A percentile compares a stretch with the other conserved stretches of the same genome.
Conservation (phyloP, 2,797 vertebrate genomes). For the Coranthus polyacanthus region DNA sequence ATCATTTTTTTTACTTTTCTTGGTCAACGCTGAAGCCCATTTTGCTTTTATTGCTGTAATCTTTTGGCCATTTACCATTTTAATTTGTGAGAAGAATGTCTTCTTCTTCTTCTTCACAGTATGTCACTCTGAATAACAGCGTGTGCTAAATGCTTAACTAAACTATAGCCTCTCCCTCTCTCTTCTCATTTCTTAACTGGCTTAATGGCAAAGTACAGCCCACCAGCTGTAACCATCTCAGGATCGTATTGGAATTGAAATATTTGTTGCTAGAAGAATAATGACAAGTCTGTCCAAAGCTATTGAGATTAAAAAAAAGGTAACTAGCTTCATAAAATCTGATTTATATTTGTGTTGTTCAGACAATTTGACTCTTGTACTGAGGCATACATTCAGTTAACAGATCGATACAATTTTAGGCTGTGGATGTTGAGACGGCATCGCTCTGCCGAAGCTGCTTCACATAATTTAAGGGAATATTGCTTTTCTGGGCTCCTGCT, state of each 20-base stretch:
- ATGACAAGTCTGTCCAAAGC: background rate
- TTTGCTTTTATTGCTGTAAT: background rate
- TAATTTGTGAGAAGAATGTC: background rate
- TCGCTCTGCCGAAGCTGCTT: background rate
- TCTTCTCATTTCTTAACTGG: conserved; percentile 5
- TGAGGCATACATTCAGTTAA: background rate
- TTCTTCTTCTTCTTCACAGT: background rate
- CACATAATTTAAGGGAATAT: conserved; percentile 44
- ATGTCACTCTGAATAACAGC: background rate
- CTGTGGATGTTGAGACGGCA: background rate
- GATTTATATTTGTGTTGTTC: background rate
- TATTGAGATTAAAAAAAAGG: too few species aligned
- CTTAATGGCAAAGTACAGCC: background rate
- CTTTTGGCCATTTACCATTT: background rate
- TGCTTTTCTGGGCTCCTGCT: conserved; percentile 40
- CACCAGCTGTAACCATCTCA: background rate
- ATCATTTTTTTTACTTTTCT: too few species aligned
- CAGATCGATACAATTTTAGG: conserved; percentile 32
- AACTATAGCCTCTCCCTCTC: background rate
- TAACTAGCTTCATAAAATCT: too few species aligned
- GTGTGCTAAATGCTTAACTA: background rate
- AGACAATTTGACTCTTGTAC: background rate
- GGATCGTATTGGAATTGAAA: background rate
- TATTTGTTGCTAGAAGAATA: background rate
- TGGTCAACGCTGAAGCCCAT: background rate